Evolutionary conservation across 1,140 invertebrate species (phyloP).

Genomic region (Halyomorpha halys): DNA sequence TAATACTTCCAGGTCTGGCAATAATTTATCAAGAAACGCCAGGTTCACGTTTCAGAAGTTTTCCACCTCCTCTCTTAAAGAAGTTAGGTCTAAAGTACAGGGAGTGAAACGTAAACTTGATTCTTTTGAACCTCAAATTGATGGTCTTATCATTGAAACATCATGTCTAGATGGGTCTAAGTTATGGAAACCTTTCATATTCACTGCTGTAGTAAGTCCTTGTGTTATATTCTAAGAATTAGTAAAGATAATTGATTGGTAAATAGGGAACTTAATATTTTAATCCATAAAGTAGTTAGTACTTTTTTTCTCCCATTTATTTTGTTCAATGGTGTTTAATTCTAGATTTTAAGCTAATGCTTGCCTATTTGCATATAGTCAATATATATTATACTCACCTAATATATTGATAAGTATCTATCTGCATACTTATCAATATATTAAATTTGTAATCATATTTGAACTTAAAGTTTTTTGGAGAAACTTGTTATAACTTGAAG

Average conservation of each 20-base stretch:
- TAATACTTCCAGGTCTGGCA: no score
- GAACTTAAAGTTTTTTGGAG: no score
- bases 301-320: no score
- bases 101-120: neutral
- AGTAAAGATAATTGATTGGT: no score
- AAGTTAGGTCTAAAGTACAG: neutral
- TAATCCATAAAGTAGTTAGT: no score
- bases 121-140: conserved; percentile 13
- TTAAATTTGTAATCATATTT: no score
- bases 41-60: neutral
- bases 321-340: neutral
- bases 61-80: neutral
- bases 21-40: no score
- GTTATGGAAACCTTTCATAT: conserved; percentile 53
- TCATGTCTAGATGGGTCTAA: neutral
- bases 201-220: conserved; percentile 53
- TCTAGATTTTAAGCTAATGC: neutral
- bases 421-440: conserved; percentile 23
- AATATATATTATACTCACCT: neutral
- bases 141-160: conserved; percentile 16
- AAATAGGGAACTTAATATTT: no score
- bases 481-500: no score
- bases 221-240: no score
- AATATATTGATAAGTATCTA: conserved; percentile 25
- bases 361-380: neutral